Conservation (phyloP, 2,113 vertebrate species). For the Fulica atra region DNA sequence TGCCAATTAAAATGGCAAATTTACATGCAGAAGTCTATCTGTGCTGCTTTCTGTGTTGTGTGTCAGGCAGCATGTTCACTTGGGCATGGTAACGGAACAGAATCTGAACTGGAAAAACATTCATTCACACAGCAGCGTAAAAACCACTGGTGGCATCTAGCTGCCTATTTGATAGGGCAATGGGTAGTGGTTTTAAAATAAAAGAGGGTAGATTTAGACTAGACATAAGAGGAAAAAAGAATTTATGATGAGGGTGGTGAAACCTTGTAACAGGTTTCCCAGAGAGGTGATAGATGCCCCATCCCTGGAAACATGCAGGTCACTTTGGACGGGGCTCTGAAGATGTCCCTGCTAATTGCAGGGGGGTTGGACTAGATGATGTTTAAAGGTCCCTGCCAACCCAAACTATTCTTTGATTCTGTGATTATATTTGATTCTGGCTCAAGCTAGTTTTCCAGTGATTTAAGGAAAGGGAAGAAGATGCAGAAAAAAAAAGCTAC, state of each 20-base stretch:
- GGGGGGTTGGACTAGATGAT: not conserved
- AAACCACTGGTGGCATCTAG: not conserved
- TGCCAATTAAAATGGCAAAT: slow-evolving; percentile 61
- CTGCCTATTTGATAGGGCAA: not conserved
- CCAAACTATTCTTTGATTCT: not conserved
- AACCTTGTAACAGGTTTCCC: not conserved
- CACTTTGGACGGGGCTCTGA: rapidly evolving
- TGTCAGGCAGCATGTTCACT: not conserved
- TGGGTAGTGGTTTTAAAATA: not conserved
- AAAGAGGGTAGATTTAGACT: not conserved
- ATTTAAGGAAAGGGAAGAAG: not conserved
- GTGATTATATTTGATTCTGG: not conserved
- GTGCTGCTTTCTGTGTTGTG: not conserved
- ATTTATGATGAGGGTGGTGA: not conserved
- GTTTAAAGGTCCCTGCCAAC: not conserved
- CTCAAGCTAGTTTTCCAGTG: not conserved
- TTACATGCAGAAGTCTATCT: slow-evolving; percentile 28
- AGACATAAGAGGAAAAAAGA: not conserved
- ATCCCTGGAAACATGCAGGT: not conserved
- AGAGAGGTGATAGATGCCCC: not conserved
- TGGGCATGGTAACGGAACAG: not conserved
- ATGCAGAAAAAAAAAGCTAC: not conserved
- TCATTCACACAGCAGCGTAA: not conserved
- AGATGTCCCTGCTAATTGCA: not conserved
- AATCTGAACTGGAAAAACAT: not conserved